Evolutionary conservation across 1,140 invertebrate genomes (phyloP), one percentile per base, ranked within the genome.

Genomic region (Aphelinus certus): DNA sequence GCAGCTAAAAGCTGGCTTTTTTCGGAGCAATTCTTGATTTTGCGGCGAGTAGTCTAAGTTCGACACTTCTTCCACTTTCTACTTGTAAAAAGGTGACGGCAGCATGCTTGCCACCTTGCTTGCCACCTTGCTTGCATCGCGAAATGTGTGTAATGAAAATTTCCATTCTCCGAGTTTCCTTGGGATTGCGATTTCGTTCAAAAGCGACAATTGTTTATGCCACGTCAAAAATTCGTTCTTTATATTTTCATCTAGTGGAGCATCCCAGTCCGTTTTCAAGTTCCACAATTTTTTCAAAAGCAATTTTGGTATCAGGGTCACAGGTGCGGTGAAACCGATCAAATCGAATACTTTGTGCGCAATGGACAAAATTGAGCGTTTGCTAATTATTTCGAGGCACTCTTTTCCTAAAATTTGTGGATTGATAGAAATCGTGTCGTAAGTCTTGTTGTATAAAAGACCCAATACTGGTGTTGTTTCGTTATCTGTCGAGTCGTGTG

Each of bases 1-100:
- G 83, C 82, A 9, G 81, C 85, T 68, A 86, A 68, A 5, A 88
- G 74, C 76, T 83, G 3, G 1, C 81, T 66, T 70, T 82, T 60
- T 66, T 69, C 55, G 85, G 84, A 6, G 84, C 78, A 0, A 86
- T 76, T 74, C 83, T 61, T n/a, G 79, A 55, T 75, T 86, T 86
- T 6, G 81, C 79, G 42, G 80, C 70, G 45, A 86, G 3, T 56
- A 71, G 69, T n/a, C 7, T 3, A 46, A 70, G 5, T 51, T 61
- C 7, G 3, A 70, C 58, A 26, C 7, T 0, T 5, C 7, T 53
- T 6, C 47, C 10, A 1, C 7, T 58, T 48, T 66, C 26, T 6
- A 67, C 63, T 57, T 79, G 68, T 10, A 49, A 70, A 78, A 67
- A 42, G 58, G 76, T 71, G 6, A 76, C 82, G 6, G 80, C 75